Evolutionary conservation across 1,140 invertebrate species (phyloP).

Genomic region (Antheraea pernyi): DNA sequence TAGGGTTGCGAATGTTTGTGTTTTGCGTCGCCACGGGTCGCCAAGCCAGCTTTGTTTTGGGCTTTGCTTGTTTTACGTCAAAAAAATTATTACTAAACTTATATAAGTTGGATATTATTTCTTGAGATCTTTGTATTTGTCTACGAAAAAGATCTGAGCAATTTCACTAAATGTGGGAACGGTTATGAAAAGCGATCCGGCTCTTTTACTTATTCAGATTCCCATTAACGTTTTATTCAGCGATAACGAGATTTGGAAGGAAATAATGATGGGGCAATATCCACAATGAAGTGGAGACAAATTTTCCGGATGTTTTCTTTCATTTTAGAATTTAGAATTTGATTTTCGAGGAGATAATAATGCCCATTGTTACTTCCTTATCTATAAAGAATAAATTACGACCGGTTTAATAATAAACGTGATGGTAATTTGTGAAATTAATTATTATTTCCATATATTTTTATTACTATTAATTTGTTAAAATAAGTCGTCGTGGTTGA

Average conservation of each 20-base stretch:
- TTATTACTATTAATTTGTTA: too few species aligned
- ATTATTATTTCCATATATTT: too few species aligned
- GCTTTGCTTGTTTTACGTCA: too few species aligned
- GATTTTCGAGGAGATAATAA: neutral
- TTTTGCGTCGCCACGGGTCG: too few species aligned
- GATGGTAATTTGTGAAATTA: too few species aligned
- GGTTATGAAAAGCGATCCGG: constrained; percentile 1
- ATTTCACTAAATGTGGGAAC: neutral
- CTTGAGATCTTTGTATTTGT: neutral
- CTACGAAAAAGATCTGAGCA: neutral
- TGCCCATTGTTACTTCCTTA: neutral
- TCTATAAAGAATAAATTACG: neutral
- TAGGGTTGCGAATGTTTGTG: too few species aligned
- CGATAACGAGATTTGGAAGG: neutral
- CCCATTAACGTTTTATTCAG: constrained; percentile 4
- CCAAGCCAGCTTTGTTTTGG: too few species aligned
- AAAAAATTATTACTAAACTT: neutral
- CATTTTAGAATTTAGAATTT: neutral
- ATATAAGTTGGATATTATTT: neutral
- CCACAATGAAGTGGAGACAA: neutral
- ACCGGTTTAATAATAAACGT: too few species aligned
- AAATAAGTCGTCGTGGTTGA: too few species aligned
- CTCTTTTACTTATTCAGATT: constrained; percentile 4
- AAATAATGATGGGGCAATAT: neutral
- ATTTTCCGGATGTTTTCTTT: neutral